Conservation (phyloP, 1,140 invertebrate genomes). For the Zaprionus africanus region DNA sequence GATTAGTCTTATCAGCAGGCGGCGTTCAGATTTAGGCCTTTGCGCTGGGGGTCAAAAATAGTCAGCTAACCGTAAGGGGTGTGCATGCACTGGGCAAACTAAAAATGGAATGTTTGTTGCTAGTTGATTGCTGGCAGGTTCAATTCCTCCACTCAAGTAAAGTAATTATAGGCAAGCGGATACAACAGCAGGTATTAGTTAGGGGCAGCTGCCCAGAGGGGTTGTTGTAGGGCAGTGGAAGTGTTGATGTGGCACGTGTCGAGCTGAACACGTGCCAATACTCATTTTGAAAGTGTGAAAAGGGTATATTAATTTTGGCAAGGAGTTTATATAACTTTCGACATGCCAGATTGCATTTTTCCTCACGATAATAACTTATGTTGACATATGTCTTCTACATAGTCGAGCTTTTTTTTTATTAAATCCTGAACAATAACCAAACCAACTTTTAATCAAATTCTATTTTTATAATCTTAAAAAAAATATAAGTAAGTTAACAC, state of each 20-base stretch:
- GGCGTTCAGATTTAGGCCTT: background rate
- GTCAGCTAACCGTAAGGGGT: background rate
- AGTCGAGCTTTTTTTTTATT: too few species aligned
- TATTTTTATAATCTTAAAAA: too few species aligned
- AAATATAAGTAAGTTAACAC: too few species aligned
- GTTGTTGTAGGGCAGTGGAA: background rate
- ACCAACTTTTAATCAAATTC: too few species aligned
- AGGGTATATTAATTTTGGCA: too few species aligned
- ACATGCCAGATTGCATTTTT: too few species aligned
- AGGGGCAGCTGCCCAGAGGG: background rate
- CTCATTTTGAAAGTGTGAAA: too few species aligned
- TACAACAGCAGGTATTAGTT: background rate
- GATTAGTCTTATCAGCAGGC: slow-evolving; percentile 60
- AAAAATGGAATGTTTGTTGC: background rate
- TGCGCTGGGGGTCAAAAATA: background rate
- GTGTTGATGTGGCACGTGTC: background rate
- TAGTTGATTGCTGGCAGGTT: background rate
- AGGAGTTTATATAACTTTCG: too few species aligned
- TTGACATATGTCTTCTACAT: too few species aligned
- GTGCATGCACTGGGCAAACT: background rate
- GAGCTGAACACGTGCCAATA: background rate
- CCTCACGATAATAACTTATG: too few species aligned
- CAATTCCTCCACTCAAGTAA: background rate
- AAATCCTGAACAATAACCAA: too few species aligned
- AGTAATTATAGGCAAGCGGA: background rate